phyloP scores from a whole-genome alignment of 2,113 vertebrate genomes.

The Gallinago paraguaiae region DNA sequence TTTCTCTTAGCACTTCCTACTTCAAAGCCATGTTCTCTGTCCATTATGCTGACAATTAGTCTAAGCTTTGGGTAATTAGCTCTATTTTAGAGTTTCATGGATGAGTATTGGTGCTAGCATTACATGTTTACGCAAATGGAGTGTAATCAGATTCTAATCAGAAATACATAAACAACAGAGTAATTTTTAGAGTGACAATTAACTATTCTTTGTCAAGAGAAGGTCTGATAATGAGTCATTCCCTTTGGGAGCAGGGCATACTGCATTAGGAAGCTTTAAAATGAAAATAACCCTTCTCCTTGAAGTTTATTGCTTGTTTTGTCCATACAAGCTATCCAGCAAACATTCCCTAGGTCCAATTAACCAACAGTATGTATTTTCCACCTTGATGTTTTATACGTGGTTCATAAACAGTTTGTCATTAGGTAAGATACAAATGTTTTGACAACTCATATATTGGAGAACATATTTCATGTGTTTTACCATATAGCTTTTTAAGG shows the following conservation, averaged over 20 bases:
- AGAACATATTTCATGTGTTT: neutral
- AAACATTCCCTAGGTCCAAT: neutral
- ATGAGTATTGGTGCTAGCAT: constrained; percentile 11
- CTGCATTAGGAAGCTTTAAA: neutral
- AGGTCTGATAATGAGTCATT: constrained; percentile 50
- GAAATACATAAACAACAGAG: constrained; percentile 57
- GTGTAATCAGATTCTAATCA: constrained; percentile 62
- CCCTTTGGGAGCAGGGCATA: neutral
- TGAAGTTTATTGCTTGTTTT: neutral
- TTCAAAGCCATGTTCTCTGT: neutral
- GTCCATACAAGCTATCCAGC: neutral
- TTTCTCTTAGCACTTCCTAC: neutral
- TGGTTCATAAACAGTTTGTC: neutral
- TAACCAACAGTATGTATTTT: neutral
- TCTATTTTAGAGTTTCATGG: neutral
- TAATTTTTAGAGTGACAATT: constrained; percentile 53
- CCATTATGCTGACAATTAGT: constrained; percentile 43
- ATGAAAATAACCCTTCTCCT: neutral
- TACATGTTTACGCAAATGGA: constrained; percentile 21
- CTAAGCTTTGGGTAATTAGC: constrained; percentile 51
- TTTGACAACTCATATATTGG: neutral
- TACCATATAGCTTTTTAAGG: neutral
- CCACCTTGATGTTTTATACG: neutral
- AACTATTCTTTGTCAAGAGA: constrained; percentile 39
- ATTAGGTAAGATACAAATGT: neutral